These are phyloP conservation scores for Carcharodon carcharias DNA, from an alignment of 2,797 vertebrate genomes.

Conservation along the genomic window DNA sequence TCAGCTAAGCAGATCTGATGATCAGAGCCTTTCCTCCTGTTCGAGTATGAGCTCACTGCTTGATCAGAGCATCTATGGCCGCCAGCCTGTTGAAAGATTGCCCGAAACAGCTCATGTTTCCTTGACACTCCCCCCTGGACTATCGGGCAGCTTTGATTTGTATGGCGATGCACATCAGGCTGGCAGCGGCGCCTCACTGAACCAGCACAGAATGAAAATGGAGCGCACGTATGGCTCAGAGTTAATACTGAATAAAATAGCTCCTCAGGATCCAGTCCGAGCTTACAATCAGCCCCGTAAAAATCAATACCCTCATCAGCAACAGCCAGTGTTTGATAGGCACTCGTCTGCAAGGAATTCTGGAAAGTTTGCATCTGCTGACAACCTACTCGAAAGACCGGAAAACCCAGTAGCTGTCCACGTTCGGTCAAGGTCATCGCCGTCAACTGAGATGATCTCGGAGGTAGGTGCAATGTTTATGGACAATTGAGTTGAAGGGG, in stretches of 20 bases:
- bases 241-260: constrained; percentile 46
- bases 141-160: constrained; percentile 50
- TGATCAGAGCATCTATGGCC: constrained; percentile 54
- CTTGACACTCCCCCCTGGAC: constrained; percentile 54
- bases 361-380: constrained; percentile 74
- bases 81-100: constrained; percentile 47
- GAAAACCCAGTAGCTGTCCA: constrained; percentile 62
- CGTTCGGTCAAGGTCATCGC: constrained; percentile 71
- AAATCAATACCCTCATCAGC: neutral
- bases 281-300: neutral
- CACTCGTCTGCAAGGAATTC: constrained; percentile 48
- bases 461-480: constrained; percentile 61
- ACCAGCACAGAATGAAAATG: constrained; percentile 43
- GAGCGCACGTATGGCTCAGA: constrained; percentile 48
- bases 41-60: constrained; percentile 78
- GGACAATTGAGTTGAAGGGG: neutral
- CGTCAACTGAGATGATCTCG: constrained; percentile 57
- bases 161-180: constrained; percentile 45
- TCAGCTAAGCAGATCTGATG: constrained; percentile 55
- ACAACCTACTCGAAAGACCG: constrained; percentile 70
- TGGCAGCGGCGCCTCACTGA: constrained; percentile 44
- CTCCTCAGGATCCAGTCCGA: neutral
- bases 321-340: constrained; percentile 45
- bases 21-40: constrained; percentile 62
- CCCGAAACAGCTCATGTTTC: constrained; percentile 47